Conservation (phyloP, 2,113 vertebrate species). For the Ptyas mucosa region DNA sequence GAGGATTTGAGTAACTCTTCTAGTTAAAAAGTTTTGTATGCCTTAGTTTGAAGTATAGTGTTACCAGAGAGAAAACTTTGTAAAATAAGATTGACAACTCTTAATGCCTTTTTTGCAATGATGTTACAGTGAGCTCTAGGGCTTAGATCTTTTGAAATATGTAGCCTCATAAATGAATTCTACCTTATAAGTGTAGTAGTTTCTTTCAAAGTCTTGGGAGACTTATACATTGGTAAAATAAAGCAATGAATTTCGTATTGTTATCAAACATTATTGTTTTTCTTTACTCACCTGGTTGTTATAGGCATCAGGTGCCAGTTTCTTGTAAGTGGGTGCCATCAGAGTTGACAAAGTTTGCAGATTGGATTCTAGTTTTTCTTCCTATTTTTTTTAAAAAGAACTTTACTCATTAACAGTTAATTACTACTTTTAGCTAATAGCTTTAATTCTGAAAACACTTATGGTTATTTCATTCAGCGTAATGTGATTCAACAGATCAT, state of each 20-base stretch:
- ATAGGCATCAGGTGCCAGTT: slow-evolving; percentile 92
- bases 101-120: too few species aligned
- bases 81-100: too few species aligned
- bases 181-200: background rate
- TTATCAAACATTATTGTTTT: background rate
- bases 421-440: background rate
- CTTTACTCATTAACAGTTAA: slow-evolving; percentile 31
- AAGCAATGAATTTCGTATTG: slow-evolving; percentile 13
- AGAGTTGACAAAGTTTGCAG: slow-evolving; percentile 90
- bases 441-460: background rate
- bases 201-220: background rate
- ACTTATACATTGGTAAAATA: slow-evolving; percentile 17
- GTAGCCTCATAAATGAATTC: background rate
- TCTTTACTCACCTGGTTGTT: slow-evolving; percentile 83
- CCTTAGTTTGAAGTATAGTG: too few species aligned
- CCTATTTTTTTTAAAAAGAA: slow-evolving; percentile 68
- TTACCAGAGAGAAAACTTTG: too few species aligned
- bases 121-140: too few species aligned
- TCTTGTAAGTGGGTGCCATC: slow-evolving; percentile 89
- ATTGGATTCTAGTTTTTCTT: slow-evolving; percentile 87
- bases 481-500: background rate
- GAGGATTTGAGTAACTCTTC: too few species aligned
- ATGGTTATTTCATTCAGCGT: background rate
- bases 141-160: background rate
- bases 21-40: too few species aligned